Percentiles rank a stretch among this genome's conserved stretches.
Evolutionary conservation across 2,797 vertebrate species (phyloP).

Genomic region (Natrix natrix): DNA sequence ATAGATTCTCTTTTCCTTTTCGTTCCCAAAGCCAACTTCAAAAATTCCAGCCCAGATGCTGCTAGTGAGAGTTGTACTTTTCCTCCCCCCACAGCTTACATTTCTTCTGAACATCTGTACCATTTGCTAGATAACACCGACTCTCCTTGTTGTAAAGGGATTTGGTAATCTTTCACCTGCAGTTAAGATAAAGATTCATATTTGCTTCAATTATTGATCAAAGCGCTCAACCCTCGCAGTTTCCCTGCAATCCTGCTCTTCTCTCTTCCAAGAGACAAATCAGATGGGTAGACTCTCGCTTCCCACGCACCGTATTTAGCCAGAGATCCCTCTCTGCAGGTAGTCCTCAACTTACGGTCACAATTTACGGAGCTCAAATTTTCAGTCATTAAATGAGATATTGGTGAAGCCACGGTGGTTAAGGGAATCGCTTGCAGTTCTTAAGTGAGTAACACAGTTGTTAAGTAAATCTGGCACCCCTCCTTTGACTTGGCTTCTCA

Average conservation of each 20-base stretch:
- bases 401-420: neutral
- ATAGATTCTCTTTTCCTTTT: neutral
- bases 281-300: neutral
- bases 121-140: neutral
- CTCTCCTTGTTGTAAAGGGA: neutral
- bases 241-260: neutral
- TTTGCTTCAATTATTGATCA: conserved; percentile 27
- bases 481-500: too few relatives aligned
- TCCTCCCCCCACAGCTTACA: too few relatives aligned
- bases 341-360: neutral
- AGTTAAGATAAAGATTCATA: conserved; percentile 24
- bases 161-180: conserved; percentile 21
- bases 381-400: neutral
- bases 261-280: neutral
- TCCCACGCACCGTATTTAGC: neutral
- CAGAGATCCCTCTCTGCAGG: neutral
- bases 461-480: too few relatives aligned
- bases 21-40: neutral
- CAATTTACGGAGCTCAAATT: neutral
- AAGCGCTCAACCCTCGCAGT: neutral
- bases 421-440: too few relatives aligned
- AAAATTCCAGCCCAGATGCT: neutral
- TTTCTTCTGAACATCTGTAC: neutral
- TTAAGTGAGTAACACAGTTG: too few relatives aligned
- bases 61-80: neutral